Evolutionary conservation across 2,797 vertebrate genomes (phyloP).

Genomic region (Dendrocincla tyrannina): DNA sequence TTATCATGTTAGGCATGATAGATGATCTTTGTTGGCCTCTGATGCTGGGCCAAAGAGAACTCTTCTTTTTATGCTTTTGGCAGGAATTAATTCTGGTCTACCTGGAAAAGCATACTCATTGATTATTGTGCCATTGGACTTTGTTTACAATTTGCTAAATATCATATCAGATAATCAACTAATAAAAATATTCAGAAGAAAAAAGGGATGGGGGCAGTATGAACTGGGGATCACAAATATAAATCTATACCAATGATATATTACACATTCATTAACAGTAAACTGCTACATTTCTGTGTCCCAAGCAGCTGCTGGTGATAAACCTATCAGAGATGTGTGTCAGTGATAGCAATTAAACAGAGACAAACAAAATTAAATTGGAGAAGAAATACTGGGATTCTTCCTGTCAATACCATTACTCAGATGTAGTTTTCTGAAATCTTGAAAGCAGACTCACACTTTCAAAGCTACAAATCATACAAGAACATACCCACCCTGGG

Average conservation of each 20-base stretch:
- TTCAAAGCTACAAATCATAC: neutral
- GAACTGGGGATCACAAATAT: neutral
- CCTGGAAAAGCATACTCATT: neutral
- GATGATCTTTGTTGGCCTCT: neutral
- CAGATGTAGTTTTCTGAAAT: neutral
- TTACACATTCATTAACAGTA: fast-evolving
- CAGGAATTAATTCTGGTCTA: neutral
- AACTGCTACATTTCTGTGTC: neutral
- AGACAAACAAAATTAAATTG: neutral
- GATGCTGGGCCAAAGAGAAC: neutral
- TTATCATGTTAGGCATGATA: neutral
- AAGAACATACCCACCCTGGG: neutral
- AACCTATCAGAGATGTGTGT: neutral
- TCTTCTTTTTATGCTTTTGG: neutral
- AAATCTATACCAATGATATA: neutral
- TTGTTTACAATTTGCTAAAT: neutral
- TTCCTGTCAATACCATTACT: neutral
- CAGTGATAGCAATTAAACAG: neutral
- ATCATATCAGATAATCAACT: neutral
- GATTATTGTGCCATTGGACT: neutral
- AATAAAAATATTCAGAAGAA: neutral
- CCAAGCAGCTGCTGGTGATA: neutral
- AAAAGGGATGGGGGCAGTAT: neutral
- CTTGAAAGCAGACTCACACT: neutral
- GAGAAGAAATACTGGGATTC: neutral